phyloP scores from a whole-genome alignment of 1,140 invertebrate species.

The Gryon sp. region DNA sequence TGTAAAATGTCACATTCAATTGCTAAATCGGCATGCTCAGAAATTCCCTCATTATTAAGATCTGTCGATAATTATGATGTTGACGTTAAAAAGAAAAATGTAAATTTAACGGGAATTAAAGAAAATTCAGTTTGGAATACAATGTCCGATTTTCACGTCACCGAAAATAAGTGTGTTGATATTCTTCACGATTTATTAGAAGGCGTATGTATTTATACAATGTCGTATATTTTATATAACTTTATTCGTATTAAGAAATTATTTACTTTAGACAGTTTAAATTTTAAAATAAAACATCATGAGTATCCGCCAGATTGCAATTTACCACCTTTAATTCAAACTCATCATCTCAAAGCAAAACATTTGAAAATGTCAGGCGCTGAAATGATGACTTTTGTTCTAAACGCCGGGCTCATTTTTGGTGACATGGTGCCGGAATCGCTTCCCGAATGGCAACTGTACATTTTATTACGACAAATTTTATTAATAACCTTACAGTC shows the following conservation, averaged over 20 bases:
- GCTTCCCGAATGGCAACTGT: constrained; percentile 47
- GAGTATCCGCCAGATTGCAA: constrained; percentile 28
- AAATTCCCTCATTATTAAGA: background rate
- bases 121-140: constrained; percentile 47
- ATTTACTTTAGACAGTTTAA: constrained; percentile 24
- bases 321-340: constrained; percentile 29
- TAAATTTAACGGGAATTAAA: constrained; percentile 35
- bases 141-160: constrained; percentile 29
- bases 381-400: constrained; percentile 46
- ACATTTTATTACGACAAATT: constrained; percentile 42
- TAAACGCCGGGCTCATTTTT: constrained; percentile 47
- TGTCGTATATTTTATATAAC: constrained; percentile 15
- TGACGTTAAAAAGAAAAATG: constrained; percentile 36
- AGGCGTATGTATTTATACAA: constrained; percentile 35
- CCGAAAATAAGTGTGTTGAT: constrained; percentile 51
- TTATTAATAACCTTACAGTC: constrained; percentile 34
- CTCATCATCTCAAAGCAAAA: constrained; percentile 17
- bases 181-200: constrained; percentile 46
- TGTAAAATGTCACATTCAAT: background rate
- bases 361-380: constrained; percentile 45
- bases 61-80: background rate
- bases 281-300: constrained; percentile 40
- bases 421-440: constrained; percentile 40
- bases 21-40: background rate
- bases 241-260: constrained; percentile 31